These are phyloP conservation scores for Macrotis lagotis DNA, from an alignment of 2,113 vertebrate species.

Conservation along the genomic window DNA sequence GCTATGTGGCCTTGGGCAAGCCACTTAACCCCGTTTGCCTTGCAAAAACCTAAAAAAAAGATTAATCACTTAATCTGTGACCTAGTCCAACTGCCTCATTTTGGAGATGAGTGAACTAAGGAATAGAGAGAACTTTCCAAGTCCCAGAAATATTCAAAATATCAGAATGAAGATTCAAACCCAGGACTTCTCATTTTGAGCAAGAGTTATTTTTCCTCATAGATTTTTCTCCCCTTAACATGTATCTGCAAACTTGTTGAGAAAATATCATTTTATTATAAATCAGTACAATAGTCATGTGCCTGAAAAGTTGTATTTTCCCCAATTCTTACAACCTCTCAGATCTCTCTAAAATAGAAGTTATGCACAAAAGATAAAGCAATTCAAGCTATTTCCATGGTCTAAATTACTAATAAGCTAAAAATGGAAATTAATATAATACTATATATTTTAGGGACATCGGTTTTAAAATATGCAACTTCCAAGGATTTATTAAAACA, in stretches of 20 bases:
- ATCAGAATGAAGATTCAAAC: background rate
- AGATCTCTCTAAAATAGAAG: background rate
- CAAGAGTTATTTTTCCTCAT: background rate
- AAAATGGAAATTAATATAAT: background rate
- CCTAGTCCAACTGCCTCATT: background rate
- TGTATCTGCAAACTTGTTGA: background rate
- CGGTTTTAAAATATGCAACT: background rate
- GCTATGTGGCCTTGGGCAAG: too few relatives aligned
- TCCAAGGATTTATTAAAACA: background rate
- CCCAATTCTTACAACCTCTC: background rate
- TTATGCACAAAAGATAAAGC: background rate
- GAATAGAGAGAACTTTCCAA: background rate
- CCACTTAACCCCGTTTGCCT: too few relatives aligned
- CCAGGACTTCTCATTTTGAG: background rate
- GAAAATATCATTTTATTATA: background rate
- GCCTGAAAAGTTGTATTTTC: background rate
- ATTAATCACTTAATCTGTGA: too few relatives aligned
- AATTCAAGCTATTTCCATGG: background rate
- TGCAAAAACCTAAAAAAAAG: too few relatives aligned
- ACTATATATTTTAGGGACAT: background rate
- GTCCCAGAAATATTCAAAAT: background rate
- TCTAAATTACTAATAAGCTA: background rate
- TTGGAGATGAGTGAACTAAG: background rate
- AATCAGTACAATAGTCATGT: background rate
- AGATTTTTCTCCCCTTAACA: background rate